Evolutionary conservation across 2,113 vertebrate genomes (phyloP).

Genomic region (Phyllostomus discolor): DNA sequence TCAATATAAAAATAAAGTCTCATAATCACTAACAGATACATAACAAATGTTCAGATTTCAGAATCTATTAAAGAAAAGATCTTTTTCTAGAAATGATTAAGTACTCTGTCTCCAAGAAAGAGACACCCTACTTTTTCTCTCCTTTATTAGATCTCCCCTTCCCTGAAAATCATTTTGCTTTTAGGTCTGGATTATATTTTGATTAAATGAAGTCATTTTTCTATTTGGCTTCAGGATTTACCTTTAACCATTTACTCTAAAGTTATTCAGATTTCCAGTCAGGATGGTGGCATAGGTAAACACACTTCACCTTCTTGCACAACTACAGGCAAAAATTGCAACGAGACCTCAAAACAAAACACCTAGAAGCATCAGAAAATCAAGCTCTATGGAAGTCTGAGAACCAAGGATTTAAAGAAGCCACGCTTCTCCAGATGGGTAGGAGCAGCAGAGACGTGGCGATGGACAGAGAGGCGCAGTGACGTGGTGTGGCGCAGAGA

Average conservation of each 20-base stretch:
- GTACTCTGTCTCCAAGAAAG: not conserved
- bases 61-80: not conserved
- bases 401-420: no score
- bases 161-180: constrained; percentile 2
- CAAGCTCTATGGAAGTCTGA: no score
- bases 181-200: not conserved
- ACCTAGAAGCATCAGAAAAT: no score
- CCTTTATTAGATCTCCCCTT: not conserved
- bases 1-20: not conserved
- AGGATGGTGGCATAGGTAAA: no score
- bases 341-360: no score
- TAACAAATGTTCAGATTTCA: not conserved
- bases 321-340: no score
- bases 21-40: not conserved
- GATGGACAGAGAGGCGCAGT: no score
- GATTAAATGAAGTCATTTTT: not conserved
- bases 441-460: no score
- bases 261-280: not conserved
- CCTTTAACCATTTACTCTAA: not conserved
- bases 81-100: not conserved
- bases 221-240: constrained; percentile 5
- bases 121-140: not conserved
- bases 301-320: no score
- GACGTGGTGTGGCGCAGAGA: no score
- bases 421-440: no score